Evolutionary conservation across 2,797 vertebrate species (phyloP).

Genomic region (Loris lydekkerianus): DNA sequence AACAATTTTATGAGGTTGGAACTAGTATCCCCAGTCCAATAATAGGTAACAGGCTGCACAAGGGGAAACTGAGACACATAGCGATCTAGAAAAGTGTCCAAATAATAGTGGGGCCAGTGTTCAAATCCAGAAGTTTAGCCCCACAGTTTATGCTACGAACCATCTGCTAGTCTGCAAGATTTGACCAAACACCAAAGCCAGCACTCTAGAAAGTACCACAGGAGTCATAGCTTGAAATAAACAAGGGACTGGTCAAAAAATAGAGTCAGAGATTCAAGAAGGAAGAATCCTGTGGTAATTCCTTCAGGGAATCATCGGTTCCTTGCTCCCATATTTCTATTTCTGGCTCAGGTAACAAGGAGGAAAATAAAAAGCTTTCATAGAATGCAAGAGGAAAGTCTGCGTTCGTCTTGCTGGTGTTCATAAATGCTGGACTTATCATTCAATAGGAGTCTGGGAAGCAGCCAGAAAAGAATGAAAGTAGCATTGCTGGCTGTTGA

Average conservation of each 20-base stretch:
- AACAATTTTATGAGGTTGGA: neutral
- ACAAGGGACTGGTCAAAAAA: slow-evolving; percentile 8
- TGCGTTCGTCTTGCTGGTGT: slow-evolving; percentile 56
- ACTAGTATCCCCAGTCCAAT: neutral
- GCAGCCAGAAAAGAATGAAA: slow-evolving; percentile 65
- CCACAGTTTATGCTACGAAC: neutral
- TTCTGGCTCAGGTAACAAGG: slow-evolving; percentile 56
- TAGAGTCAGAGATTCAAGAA: slow-evolving; percentile 35
- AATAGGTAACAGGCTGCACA: neutral
- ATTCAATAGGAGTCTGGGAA: slow-evolving; percentile 59
- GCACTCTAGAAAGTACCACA: neutral
- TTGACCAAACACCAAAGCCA: neutral
- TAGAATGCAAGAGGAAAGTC: slow-evolving; percentile 15
- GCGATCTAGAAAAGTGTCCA: neutral
- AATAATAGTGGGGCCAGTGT: neutral
- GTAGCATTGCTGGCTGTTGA: slow-evolving; percentile 51
- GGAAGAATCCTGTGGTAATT: slow-evolving; percentile 46
- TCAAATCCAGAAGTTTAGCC: neutral
- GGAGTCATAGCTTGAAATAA: slow-evolving; percentile 67
- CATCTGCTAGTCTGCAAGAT: neutral
- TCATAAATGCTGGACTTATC: slow-evolving; percentile 74
- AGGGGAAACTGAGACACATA: neutral
- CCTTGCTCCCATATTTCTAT: slow-evolving; percentile 48
- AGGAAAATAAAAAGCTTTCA: slow-evolving; percentile 72
- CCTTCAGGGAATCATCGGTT: slow-evolving; percentile 40